Evolutionary conservation across 2,888 invertebrate species (phyloP).

Genomic region (Parasteatoda lunata): DNA sequence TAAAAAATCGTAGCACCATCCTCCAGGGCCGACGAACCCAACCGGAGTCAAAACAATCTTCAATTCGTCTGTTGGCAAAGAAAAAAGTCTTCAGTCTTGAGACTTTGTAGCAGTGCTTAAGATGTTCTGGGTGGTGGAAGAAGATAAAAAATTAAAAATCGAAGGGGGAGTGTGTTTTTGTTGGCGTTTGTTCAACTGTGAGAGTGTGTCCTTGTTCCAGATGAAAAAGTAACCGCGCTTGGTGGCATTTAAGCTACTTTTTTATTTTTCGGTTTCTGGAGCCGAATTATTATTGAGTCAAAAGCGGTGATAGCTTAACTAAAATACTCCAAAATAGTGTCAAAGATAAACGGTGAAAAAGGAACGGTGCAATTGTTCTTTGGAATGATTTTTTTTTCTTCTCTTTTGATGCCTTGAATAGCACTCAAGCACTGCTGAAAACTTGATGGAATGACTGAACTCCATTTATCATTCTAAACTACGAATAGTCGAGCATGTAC

Average conservation of each 20-base stretch:
- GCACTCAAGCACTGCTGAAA: background rate
- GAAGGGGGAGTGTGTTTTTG: background rate
- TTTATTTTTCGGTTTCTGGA: background rate
- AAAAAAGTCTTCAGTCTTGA: background rate
- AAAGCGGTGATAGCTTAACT: background rate
- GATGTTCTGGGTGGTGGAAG: background rate
- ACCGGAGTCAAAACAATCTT: background rate
- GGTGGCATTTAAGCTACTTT: background rate
- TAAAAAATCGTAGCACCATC: background rate
- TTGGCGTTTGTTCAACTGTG: background rate
- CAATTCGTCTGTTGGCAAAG: background rate
- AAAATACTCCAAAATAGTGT: background rate
- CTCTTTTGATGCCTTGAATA: background rate
- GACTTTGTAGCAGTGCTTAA: slow-evolving; percentile 2
- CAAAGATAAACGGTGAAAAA: background rate
- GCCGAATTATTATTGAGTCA: background rate
- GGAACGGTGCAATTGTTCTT: background rate
- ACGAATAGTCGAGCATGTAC: too few species aligned
- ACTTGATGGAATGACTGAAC: background rate
- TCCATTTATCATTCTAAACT: background rate
- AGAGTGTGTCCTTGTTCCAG: background rate
- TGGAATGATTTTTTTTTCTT: background rate
- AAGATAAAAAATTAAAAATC: background rate
- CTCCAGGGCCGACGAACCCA: background rate
- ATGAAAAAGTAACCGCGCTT: background rate